Conservation (phyloP, 2,113 vertebrate genomes). For the Patagioenas fasciata region DNA sequence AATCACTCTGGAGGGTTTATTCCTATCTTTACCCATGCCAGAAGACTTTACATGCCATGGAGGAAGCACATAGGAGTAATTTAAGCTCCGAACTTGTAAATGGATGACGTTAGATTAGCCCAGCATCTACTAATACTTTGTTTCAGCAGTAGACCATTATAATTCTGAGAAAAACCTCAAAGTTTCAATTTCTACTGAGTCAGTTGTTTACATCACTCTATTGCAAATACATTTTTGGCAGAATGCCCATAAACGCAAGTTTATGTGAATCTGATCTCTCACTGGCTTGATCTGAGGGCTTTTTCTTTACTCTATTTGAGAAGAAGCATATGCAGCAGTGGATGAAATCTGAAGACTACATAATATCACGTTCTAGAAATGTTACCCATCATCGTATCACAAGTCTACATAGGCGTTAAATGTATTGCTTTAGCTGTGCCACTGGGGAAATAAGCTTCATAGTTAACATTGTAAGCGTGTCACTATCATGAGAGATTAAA, state of each 20-base stretch:
- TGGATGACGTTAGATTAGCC: background rate
- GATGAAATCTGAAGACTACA: background rate
- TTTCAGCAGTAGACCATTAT: background rate
- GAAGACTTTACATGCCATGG: background rate
- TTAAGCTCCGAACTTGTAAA: background rate
- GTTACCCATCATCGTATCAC: background rate
- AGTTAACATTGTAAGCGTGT: background rate
- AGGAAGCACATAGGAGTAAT: background rate
- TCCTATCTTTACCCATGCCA: background rate
- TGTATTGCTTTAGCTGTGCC: background rate
- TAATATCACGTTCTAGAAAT: background rate
- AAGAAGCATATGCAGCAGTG: background rate
- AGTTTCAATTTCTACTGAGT: background rate
- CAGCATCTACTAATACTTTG: background rate
- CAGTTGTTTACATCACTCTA: background rate
- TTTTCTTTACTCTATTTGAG: background rate
- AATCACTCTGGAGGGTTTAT: background rate
- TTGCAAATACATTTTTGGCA: background rate
- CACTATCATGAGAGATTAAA: background rate
- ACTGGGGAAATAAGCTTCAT: background rate
- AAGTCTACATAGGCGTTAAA: background rate
- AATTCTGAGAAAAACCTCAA: background rate
- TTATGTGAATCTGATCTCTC: background rate
- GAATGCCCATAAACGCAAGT: background rate
- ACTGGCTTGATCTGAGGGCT: background rate